Evolutionary conservation across 2,113 vertebrate species (phyloP).

Genomic region (Forbesichthys papilliferus): DNA sequence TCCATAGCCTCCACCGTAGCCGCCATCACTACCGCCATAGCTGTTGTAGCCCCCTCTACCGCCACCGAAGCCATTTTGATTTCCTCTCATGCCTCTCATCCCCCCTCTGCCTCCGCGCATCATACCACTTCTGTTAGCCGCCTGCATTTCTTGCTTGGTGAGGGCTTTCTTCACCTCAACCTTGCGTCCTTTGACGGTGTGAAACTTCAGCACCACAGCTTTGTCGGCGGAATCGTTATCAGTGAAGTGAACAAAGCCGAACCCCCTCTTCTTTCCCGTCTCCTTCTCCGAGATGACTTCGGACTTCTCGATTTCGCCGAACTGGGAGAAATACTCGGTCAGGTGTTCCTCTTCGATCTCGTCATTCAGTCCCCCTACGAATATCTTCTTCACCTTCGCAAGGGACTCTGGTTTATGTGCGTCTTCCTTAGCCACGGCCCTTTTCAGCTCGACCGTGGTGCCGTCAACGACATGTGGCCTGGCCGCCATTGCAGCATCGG

Average conservation of each 20-base stretch:
- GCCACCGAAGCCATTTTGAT: slow-evolving; percentile 72
- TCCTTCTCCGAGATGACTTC: slow-evolving; percentile 96
- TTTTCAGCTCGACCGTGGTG: slow-evolving; percentile 91
- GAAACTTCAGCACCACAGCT: slow-evolving; percentile 91
- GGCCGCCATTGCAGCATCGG: slow-evolving; percentile 90
- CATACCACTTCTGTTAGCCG: slow-evolving; percentile 74
- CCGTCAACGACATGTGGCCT: slow-evolving; percentile 92
- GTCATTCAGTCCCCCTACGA: slow-evolving; percentile 92
- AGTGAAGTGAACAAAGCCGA: slow-evolving; percentile 94
- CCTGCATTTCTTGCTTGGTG: slow-evolving; percentile 85
- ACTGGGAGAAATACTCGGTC: slow-evolving; percentile 88
- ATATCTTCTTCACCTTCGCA: slow-evolving; percentile 97
- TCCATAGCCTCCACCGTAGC: slow-evolving; percentile 56
- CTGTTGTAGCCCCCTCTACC: slow-evolving; percentile 43
- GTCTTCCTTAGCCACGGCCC: slow-evolving; percentile 91
- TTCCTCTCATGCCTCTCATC: slow-evolving; percentile 64
- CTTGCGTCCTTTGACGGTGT: slow-evolving; percentile 89
- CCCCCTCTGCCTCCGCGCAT: slow-evolving; percentile 47
- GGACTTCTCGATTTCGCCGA: slow-evolving; percentile 90
- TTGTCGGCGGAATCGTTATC: slow-evolving; percentile 95
- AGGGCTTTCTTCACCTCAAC: slow-evolving; percentile 94
- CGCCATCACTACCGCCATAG: slow-evolving; percentile 67
- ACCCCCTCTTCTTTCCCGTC: slow-evolving; percentile 93
- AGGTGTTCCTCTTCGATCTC: slow-evolving; percentile 90
- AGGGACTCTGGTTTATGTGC: slow-evolving; percentile 90